Conservation (phyloP, 2,888 invertebrate genomes). For the Drosophila cognata region DNA sequence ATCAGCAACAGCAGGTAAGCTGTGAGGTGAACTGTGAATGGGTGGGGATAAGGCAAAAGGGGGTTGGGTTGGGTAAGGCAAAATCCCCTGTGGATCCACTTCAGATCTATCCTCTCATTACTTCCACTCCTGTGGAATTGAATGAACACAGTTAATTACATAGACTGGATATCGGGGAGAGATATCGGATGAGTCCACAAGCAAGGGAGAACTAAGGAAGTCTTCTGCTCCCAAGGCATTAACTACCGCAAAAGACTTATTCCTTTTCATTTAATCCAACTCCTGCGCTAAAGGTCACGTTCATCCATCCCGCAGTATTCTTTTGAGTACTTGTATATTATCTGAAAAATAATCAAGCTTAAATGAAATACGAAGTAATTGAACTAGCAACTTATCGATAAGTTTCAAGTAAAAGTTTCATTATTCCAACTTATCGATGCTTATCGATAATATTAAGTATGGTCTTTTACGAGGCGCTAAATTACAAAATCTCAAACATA, state of each 20-base stretch:
- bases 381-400: not conserved
- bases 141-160: not conserved
- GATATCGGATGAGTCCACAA: not conserved
- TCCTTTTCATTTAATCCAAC: not conserved
- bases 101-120: not conserved
- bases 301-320: not conserved
- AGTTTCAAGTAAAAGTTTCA: not conserved
- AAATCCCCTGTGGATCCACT: not conserved
- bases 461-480: not conserved
- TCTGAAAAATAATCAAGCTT: not conserved
- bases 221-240: not conserved
- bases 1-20: constrained; percentile 64
- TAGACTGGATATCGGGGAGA: not conserved
- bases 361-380: not conserved
- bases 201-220: no score
- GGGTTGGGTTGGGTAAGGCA: not conserved
- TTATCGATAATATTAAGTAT: not conserved
- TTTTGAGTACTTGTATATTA: not conserved
- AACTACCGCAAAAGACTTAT: not conserved
- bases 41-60: not conserved
- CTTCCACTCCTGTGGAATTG: not conserved
- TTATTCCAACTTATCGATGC: not conserved
- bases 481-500: no score
- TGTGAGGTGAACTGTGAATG: not conserved
- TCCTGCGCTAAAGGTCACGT: not conserved